Conservation (phyloP, 1,140 invertebrate species). For the Maniola jurtina region DNA sequence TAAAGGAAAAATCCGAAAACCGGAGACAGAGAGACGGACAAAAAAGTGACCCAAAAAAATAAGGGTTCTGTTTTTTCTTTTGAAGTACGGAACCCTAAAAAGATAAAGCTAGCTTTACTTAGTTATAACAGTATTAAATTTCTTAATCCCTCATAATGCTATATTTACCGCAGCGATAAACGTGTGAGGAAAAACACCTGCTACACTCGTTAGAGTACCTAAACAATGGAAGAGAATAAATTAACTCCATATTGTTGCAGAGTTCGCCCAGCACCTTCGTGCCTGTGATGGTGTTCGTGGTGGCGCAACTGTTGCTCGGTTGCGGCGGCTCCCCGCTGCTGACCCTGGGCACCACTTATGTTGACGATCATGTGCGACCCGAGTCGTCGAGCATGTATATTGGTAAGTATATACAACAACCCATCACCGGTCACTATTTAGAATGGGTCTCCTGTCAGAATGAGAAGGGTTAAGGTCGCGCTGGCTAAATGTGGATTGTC, state of each 20-base stretch:
- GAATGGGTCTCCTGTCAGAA: too few relatives aligned
- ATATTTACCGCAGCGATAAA: background rate
- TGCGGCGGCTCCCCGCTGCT: conserved; percentile 93
- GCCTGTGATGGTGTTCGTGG: conserved; percentile 90
- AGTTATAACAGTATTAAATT: too few relatives aligned
- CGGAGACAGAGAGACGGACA: too few relatives aligned
- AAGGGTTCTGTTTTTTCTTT: too few relatives aligned
- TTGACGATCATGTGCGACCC: conserved; percentile 92
- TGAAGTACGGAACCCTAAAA: too few relatives aligned
- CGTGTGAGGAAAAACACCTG: conserved; percentile 7
- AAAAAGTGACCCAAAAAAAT: too few relatives aligned
- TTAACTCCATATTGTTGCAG: conserved; percentile 43
- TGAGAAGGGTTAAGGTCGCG: too few relatives aligned
- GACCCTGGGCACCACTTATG: conserved; percentile 92
- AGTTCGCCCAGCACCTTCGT: conserved; percentile 88
- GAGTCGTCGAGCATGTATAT: conserved; percentile 92
- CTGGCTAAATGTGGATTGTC: too few relatives aligned
- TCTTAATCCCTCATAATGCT: background rate
- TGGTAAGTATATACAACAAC: too few relatives aligned
- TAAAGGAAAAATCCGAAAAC: too few relatives aligned
- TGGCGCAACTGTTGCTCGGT: conserved; percentile 93
- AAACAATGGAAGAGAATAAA: background rate
- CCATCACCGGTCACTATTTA: too few relatives aligned
- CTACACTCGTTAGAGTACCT: background rate
- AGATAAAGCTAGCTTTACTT: too few relatives aligned